These are phyloP conservation scores for Erebia ligea DNA, from an alignment of 2,888 invertebrate genomes.

Conservation along the genomic window DNA sequence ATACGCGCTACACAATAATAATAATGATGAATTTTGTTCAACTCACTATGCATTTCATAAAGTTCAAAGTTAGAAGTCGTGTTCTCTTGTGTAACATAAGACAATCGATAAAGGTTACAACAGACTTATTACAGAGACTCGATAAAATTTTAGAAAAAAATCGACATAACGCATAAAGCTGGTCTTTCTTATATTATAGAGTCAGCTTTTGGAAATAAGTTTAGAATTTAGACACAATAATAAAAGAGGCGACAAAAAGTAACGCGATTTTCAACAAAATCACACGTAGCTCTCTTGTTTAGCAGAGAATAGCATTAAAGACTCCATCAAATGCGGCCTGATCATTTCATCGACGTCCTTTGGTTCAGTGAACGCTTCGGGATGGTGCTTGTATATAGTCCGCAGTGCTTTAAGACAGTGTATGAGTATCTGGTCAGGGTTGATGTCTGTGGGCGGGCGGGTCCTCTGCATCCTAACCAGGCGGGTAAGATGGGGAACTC, in stretches of 20 bases:
- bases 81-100: too few relatives aligned
- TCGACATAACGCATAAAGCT: too few relatives aligned
- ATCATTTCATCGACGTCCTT: constrained; percentile 89
- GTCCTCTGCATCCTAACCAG: constrained; percentile 85
- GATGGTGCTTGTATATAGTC: constrained; percentile 73
- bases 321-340: constrained; percentile 89
- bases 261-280: constrained; percentile 32
- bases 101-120: too few relatives aligned
- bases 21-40: too few relatives aligned
- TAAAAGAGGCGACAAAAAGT: too few relatives aligned
- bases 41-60: too few relatives aligned
- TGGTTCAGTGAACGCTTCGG: constrained; percentile 66
- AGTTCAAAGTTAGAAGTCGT: too few relatives aligned
- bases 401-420: constrained; percentile 75
- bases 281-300: constrained; percentile 92
- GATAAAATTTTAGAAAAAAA: too few relatives aligned
- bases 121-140: too few relatives aligned
- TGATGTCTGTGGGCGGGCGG: constrained; percentile 61
- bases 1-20: too few relatives aligned
- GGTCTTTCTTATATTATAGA: too few relatives aligned
- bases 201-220: too few relatives aligned
- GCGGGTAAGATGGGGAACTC: constrained; percentile 85
- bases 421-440: constrained; percentile 74
- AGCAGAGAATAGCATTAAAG: constrained; percentile 90
- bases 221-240: neutral